Conservation (phyloP, 2,888 invertebrate species). For the Venusia cambrica region DNA sequence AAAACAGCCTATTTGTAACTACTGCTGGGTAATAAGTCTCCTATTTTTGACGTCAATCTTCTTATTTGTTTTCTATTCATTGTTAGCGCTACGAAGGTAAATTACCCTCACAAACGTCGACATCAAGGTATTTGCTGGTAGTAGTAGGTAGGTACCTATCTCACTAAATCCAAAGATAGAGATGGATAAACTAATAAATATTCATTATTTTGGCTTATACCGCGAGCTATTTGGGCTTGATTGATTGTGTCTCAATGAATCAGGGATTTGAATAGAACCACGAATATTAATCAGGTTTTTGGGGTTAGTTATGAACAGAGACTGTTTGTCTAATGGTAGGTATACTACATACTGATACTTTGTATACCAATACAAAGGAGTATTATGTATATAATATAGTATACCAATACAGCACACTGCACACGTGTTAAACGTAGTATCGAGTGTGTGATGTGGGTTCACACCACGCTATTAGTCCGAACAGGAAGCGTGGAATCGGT, state of each 20-base stretch:
- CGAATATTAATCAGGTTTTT: conserved; percentile 26
- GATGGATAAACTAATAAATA: conserved; percentile 49
- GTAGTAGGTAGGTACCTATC: conserved; percentile 15
- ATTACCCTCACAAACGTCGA: too few species aligned
- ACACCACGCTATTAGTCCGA: conserved; percentile 43
- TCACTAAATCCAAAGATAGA: conserved; percentile 42
- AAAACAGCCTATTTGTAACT: too few species aligned
- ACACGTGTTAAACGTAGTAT: conserved; percentile 17
- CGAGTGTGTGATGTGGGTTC: conserved; percentile 37
- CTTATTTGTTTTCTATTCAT: too few species aligned
- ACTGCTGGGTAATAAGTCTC: too few species aligned
- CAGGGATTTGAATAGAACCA: conserved; percentile 15
- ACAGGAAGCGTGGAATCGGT: conserved; percentile 75
- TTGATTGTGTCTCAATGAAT: conserved; percentile 36
- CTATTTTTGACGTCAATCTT: too few species aligned
- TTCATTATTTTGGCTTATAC: conserved; percentile 46
- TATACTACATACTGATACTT: too few species aligned
- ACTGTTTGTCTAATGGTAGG: not conserved
- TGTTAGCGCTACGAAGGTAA: too few species aligned
- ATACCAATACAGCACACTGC: too few species aligned
- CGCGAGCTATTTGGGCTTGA: conserved; percentile 40
- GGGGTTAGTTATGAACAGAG: conserved; percentile 18
- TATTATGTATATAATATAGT: too few species aligned
- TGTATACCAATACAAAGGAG: too few species aligned
- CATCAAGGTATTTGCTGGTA: too few species aligned